phyloP scores from a whole-genome alignment of 2,797 vertebrate genomes.

The Tenualosa ilisha region DNA sequence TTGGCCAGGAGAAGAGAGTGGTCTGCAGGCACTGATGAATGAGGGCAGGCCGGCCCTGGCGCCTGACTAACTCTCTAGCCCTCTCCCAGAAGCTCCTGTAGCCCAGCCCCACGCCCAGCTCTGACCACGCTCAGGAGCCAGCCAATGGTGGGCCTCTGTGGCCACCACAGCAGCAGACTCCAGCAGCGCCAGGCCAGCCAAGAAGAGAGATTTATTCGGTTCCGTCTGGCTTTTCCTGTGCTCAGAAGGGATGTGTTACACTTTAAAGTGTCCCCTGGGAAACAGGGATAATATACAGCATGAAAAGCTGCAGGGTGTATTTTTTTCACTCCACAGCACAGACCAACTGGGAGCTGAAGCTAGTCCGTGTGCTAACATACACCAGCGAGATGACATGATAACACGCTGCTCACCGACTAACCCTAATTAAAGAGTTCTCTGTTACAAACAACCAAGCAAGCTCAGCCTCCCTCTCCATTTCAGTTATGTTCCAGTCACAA shows the following conservation, averaged over 20 bases:
- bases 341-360: conserved; percentile 37
- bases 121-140: conserved; percentile 33
- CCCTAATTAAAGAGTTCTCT: background rate
- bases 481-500: background rate
- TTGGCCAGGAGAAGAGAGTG: conserved; percentile 19
- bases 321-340: conserved; percentile 52
- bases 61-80: conserved; percentile 24
- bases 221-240: conserved; percentile 73
- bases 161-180: conserved; percentile 63
- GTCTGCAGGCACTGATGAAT: conserved; percentile 38
- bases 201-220: conserved; percentile 70
- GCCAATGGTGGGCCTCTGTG: conserved; percentile 32
- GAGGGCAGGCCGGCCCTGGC: conserved; percentile 21
- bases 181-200: conserved; percentile 57
- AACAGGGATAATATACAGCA: conserved; percentile 62
- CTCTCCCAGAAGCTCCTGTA: background rate
- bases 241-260: conserved; percentile 63
- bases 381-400: background rate
- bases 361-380: background rate
- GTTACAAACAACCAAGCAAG: background rate
- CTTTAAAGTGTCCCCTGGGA: conserved; percentile 61
- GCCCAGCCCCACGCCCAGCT: background rate
- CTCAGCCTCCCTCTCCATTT: background rate
- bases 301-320: conserved; percentile 59
- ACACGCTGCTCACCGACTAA: background rate